Conservation (phyloP, 2,888 invertebrate genomes). For the Xylocampa areola region DNA sequence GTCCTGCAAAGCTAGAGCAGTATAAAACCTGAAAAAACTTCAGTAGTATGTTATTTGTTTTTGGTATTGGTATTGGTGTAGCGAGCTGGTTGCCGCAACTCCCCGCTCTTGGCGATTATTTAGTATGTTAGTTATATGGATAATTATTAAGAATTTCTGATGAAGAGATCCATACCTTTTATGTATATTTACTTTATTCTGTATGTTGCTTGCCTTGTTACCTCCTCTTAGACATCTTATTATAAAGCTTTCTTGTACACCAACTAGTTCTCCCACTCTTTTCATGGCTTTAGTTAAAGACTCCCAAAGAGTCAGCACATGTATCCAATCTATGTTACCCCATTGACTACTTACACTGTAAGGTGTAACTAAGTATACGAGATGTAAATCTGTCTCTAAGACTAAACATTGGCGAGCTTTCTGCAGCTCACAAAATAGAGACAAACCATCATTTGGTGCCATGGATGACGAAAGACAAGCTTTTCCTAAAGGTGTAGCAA, state of each 20-base stretch:
- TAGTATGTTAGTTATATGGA: too few relatives aligned
- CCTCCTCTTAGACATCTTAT: conserved; percentile 93
- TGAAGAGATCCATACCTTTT: conserved; percentile 84
- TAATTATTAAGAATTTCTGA: neutral
- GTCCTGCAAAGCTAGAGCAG: conserved; percentile 97
- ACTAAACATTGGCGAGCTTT: conserved; percentile 97
- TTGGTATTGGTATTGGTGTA: too few relatives aligned
- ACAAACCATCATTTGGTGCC: conserved; percentile 97
- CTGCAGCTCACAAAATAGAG: conserved; percentile 96
- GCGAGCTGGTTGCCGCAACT: too few relatives aligned
- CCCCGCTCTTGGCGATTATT: too few relatives aligned
- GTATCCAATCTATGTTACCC: conserved; percentile 95
- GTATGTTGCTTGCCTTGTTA: conserved; percentile 88
- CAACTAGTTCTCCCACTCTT: conserved; percentile 96
- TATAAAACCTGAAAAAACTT: conserved; percentile 92
- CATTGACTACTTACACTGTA: conserved; percentile 95
- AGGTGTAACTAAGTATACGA: conserved; percentile 98
- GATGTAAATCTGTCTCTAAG: conserved; percentile 97
- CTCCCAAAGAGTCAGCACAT: conserved; percentile 95
- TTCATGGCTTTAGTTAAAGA: conserved; percentile 94
- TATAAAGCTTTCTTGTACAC: conserved; percentile 96
- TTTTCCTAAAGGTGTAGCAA: conserved; percentile 96
- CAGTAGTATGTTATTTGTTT: too few relatives aligned
- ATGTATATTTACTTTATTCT: conserved; percentile 90
- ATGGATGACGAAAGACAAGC: conserved; percentile 98